Evolutionary conservation across 2,888 invertebrate species (phyloP), one percentile per base, ranked within the genome.

Genomic region (Azorinus chamasolen): DNA sequence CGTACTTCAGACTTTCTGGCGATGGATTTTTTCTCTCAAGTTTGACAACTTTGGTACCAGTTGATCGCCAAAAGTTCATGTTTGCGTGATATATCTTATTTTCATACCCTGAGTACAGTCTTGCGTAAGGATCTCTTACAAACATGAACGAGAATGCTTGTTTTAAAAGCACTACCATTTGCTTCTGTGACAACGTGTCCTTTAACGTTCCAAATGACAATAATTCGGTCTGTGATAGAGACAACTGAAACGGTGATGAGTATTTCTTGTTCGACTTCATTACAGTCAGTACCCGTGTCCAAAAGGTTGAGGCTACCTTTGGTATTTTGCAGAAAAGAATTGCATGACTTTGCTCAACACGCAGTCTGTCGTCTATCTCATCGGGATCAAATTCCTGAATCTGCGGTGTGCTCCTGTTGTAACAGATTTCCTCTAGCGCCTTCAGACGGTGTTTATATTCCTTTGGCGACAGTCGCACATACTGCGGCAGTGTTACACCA

Each of bases 1-100:
- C 89, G 51, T 85, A 87, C 12, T 45, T 55, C 10, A 66, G n/a
- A 27, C 72, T 70, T 20, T 59, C 48, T 8, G 27, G n/a, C 1
- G 68, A 54, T 4, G 84, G 64, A 37, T 76, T 55, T 5, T 62
- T 37, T 12, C 86, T 55, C 14, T 45, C 45, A 18, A 41, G 37
- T 16, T 57, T 59, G 12, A 72, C 63, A 18, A 87, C 73, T 55
- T 74, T 68, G 8, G 41, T 75, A 2, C 88, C 87, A 18, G 77
- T 64, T 2, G 25, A 8, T 4, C 46, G 50, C 88, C 88, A 88
- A 53, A 83, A 88, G 25, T 55, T 48, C 0, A 78, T 66, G 70
- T 88, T 87, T 0, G 84, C 82, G 22, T 83, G 73, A 45, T 84
- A 88, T 25, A 89, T 48, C 71, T 89, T 89, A 61, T 88, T 85